Conservation (phyloP, 1,140 invertebrate genomes). For the Homarus americanus region DNA sequence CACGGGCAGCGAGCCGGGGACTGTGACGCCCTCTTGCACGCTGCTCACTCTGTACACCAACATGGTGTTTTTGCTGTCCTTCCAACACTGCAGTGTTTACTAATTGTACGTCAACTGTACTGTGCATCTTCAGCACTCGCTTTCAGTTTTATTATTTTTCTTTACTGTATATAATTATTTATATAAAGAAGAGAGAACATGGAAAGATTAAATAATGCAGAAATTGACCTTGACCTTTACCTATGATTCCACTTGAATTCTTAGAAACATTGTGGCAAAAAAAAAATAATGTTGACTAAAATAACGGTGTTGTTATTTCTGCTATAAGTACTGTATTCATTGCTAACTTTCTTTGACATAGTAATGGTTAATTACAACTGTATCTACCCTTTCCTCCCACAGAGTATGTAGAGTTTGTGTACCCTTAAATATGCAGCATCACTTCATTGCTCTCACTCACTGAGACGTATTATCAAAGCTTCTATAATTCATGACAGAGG, state of each 20-base stretch:
- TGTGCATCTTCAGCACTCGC: neutral
- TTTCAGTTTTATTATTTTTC: neutral
- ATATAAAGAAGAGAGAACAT: neutral
- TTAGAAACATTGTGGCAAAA: too few species aligned
- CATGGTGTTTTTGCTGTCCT: neutral
- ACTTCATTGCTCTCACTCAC: neutral
- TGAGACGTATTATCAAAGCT: neutral
- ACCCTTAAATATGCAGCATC: neutral
- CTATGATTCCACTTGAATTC: neutral
- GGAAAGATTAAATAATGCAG: neutral
- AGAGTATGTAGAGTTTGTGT: neutral
- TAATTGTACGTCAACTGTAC: neutral
- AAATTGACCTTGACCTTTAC: neutral
- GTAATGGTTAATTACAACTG: neutral
- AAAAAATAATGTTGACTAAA: too few species aligned
- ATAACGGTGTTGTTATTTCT: too few species aligned
- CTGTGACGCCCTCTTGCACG: neutral
- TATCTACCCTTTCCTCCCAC: neutral
- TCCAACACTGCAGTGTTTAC: constrained; percentile 2
- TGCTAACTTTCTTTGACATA: neutral
- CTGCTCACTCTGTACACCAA: neutral
- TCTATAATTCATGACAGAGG: neutral
- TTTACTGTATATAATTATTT: neutral
- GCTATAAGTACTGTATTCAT: neutral
- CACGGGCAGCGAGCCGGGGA: neutral